phyloP scores from a whole-genome alignment of 64 coral and sea anemone genomes.

The Anthopleura sola region DNA sequence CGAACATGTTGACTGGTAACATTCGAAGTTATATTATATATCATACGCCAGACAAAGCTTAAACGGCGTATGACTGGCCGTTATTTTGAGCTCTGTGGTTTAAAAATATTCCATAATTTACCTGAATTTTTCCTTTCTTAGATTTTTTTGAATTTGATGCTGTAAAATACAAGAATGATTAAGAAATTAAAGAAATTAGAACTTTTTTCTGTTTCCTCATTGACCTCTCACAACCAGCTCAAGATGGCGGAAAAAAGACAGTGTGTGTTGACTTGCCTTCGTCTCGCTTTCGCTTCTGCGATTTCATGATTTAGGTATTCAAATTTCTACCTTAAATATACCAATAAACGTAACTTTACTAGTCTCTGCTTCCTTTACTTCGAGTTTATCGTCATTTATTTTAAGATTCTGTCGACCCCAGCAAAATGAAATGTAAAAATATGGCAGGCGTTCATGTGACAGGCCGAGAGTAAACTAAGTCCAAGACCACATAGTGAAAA shows the following conservation, averaged over 20 bases:
- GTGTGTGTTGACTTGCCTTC: constrained; percentile 45
- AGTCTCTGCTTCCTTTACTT: background rate
- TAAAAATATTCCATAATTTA: no score
- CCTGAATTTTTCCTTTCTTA: constrained; percentile 53
- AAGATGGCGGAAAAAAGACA: background rate
- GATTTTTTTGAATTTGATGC: constrained; percentile 32
- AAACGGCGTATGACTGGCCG: no score
- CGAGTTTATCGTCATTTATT: background rate
- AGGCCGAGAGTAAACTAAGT: background rate
- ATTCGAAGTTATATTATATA: no score
- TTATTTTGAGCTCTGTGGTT: no score
- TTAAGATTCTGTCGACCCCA: background rate
- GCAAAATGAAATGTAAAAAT: background rate
- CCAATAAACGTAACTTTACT: background rate
- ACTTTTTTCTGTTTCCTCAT: no score
- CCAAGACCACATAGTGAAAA: background rate
- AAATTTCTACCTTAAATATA: background rate
- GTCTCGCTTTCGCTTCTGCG: constrained; percentile 40
- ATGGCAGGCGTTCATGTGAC: background rate
- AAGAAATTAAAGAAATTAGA: background rate
- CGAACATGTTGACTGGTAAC: no score
- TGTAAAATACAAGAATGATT: background rate
- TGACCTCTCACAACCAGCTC: no score
- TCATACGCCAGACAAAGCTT: no score
- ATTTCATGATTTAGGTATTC: background rate